These are phyloP conservation scores for Heteronetta atricapilla DNA, from an alignment of 2,113 vertebrate species.

Conservation along the genomic window DNA sequence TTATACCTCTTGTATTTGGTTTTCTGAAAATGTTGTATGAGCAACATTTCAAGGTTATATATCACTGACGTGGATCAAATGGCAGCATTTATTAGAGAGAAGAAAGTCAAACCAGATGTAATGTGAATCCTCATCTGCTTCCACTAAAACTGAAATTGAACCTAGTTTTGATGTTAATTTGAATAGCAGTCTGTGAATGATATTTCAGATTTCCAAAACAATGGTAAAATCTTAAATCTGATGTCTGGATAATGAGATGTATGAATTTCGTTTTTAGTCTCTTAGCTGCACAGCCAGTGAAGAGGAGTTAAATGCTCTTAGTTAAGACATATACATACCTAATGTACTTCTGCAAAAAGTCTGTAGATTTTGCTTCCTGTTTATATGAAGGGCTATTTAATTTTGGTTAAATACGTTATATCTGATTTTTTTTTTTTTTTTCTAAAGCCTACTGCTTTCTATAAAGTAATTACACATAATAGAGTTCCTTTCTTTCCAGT, in stretches of 20 bases:
- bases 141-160: constrained; percentile 49
- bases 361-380: neutral
- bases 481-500: neutral
- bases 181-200: neutral
- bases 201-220: constrained; percentile 13
- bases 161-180: constrained; percentile 40
- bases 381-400: neutral
- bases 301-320: neutral
- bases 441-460: neutral
- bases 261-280: neutral
- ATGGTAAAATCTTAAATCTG: neutral
- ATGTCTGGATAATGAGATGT: neutral
- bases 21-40: neutral
- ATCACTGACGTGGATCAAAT: constrained; percentile 22
- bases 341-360: neutral
- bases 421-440: neutral
- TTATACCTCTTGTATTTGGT: neutral
- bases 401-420: neutral
- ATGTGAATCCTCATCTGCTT: constrained; percentile 55
- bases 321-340: neutral
- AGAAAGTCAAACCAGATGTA: constrained; percentile 60
- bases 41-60: constrained; percentile 15
- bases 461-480: neutral
- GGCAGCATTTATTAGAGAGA: constrained; percentile 24
- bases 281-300: neutral